phyloP scores from a whole-genome alignment of 2,113 vertebrate species.

The Phalacrocorax pelagicus region DNA sequence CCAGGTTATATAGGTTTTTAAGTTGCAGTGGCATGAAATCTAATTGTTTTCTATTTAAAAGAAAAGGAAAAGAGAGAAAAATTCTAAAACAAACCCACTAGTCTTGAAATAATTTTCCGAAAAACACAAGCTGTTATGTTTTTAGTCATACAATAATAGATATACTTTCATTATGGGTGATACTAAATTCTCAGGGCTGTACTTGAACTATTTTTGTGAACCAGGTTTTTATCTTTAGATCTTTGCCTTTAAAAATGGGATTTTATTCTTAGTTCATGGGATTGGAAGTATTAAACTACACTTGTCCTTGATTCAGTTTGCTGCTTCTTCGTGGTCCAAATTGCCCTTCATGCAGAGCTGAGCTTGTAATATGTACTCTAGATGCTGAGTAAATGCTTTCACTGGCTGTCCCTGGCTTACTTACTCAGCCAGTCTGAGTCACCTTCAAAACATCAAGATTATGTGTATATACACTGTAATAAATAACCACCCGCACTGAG shows the following conservation, averaged over 20 bases:
- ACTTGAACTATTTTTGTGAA: slow-evolving; percentile 27
- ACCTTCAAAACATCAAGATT: slow-evolving; percentile 81
- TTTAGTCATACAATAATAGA: background rate
- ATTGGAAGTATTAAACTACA: slow-evolving; percentile 40
- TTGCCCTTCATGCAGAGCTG: slow-evolving; percentile 88
- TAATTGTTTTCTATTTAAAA: background rate
- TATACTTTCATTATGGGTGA: background rate
- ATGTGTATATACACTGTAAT: slow-evolving; percentile 79
- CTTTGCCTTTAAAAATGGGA: slow-evolving; percentile 31
- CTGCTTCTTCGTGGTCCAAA: slow-evolving; percentile 81
- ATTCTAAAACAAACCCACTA: background rate
- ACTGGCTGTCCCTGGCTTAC: slow-evolving; percentile 60
- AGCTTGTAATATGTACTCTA: slow-evolving; percentile 82
- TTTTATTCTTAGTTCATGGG: slow-evolving; percentile 14
- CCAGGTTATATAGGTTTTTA: background rate
- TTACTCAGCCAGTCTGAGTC: slow-evolving; percentile 68
- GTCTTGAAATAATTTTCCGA: background rate
- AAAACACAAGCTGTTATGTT: background rate
- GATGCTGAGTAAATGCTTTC: slow-evolving; percentile 86
- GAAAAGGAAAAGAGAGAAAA: background rate
- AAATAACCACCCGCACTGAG: slow-evolving; percentile 82
- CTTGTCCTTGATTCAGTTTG: slow-evolving; percentile 78
- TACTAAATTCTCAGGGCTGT: background rate
- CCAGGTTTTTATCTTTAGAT: background rate
- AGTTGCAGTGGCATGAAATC: background rate